These are phyloP conservation scores for Corythornis cristatus DNA, from an alignment of 2,113 vertebrate genomes.

Conservation along the genomic window DNA sequence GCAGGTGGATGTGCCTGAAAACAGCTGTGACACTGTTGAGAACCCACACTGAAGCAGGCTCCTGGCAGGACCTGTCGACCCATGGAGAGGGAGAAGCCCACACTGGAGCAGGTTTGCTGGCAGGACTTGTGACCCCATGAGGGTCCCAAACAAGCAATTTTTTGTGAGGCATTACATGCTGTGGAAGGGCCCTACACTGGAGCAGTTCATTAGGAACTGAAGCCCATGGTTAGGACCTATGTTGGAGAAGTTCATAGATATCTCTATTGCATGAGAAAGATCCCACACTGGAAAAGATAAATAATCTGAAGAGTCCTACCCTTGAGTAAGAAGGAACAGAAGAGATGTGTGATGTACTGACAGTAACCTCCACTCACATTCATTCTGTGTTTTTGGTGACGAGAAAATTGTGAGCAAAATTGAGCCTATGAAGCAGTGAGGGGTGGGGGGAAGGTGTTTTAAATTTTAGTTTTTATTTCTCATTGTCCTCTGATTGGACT, in stretches of 20 bases:
- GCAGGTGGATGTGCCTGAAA: neutral
- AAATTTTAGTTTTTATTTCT: neutral
- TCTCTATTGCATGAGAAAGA: neutral
- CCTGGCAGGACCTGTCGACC: neutral
- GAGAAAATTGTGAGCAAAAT: neutral
- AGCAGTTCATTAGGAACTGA: neutral
- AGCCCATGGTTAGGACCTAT: too few species aligned
- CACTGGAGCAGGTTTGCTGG: neutral
- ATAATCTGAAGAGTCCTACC: neutral
- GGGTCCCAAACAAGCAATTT: neutral
- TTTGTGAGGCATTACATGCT: neutral
- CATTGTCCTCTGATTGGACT: neutral
- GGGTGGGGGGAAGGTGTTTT: neutral
- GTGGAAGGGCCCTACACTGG: neutral
- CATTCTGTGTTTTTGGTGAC: rapidly evolving
- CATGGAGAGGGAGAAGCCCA: neutral
- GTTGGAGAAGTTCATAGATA: neutral
- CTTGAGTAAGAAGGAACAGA: neutral
- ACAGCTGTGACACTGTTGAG: too few species aligned
- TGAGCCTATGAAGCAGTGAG: neutral
- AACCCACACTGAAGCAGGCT: rapidly evolving
- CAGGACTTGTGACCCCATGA: neutral
- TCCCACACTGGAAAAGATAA: neutral
- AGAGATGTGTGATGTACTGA: neutral
- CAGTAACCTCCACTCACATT: neutral